Base-by-base conservation (phyloP, 2,797 vertebrate species). In the Pteropus rufus region DNA sequence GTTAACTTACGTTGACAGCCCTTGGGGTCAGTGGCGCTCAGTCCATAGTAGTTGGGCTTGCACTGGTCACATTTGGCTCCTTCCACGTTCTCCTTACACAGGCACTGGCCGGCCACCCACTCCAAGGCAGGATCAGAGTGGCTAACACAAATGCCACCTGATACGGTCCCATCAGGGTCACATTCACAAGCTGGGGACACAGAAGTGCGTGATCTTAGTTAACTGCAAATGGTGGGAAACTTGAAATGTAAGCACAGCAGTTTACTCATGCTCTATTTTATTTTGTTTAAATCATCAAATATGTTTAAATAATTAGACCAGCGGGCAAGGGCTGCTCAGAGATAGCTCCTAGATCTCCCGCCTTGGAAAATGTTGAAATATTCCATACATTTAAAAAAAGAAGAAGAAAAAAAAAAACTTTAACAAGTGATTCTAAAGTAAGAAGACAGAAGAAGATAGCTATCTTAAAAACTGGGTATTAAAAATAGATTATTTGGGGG, bases 51-150 rank as follows among this genome's bases (percentile, higher is more conserved):
- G 76, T 98, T 98, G 0, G 96, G 97, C 96, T 98, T 99, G 98
- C 99, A 99, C 41, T 81, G 98, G 96, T 99, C 98, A 1, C 99
- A 99, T 79, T 85, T 99, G 29, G 95, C 96, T n/a, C 99, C 99
- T 89, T 99, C 99, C 52, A 99, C 98, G 0, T 99, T 99, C 34
- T 98, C 92, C 97, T 99, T 99, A 95, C 99, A 99, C 18, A 98
- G 72, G 81, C 99, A 99, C 1, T 4, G 98, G 12, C 99, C 99
- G 0, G 98, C 98, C 0, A 98, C 76, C 0, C 21, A 97, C 34
- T 97, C 97, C 88, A 95, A 70, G 14, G 62, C 21, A 6, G 94
- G 92, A 7, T 99, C 97, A 0, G 98, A 98, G 86, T 5, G 92
- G 72, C 98, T 93, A 58, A 99, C 98, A 26, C 99, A 99, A 64